A percentile compares a stretch with the other conserved stretches of the same genome.
Conservation (phyloP, 2,797 vertebrate genomes). For the Aeoliscus strigatus region DNA sequence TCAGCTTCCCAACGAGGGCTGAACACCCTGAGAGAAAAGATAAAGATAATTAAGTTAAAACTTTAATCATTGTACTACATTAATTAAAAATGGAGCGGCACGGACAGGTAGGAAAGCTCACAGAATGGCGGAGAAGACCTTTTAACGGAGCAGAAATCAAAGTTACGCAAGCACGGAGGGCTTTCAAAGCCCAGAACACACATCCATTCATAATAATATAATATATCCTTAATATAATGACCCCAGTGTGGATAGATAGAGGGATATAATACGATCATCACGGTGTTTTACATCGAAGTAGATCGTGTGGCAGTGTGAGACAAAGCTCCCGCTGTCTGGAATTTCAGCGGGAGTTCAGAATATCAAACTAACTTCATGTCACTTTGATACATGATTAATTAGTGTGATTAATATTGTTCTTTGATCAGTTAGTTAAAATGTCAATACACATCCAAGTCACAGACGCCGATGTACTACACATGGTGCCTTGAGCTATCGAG, state of each 20-base stretch:
- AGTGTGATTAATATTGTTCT: slow-evolving; percentile 46
- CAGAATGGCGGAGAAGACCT: slow-evolving; percentile 42
- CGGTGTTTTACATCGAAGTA: slow-evolving; percentile 20
- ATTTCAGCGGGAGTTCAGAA: slow-evolving; percentile 28
- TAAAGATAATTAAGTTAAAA: slow-evolving; percentile 81
- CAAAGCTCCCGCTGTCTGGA: slow-evolving; percentile 40
- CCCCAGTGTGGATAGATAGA: slow-evolving; percentile 36
- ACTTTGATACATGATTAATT: slow-evolving; percentile 58
- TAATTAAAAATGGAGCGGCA: slow-evolving; percentile 75
- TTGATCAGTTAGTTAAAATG: slow-evolving; percentile 49
- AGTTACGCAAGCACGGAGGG: slow-evolving; percentile 43
- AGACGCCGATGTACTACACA: slow-evolving; percentile 28
- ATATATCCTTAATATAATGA: slow-evolving; percentile 46
- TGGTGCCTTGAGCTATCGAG: slow-evolving; percentile 24
- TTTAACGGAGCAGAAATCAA: slow-evolving; percentile 55
- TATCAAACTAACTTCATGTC: slow-evolving; percentile 17
- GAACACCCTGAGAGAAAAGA: slow-evolving; percentile 75
- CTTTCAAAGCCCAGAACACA: slow-evolving; percentile 40
- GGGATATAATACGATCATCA: slow-evolving; percentile 42
- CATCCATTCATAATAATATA: slow-evolving; percentile 46
- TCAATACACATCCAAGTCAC: slow-evolving; percentile 33
- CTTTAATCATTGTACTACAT: slow-evolving; percentile 68
- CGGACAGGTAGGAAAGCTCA: slow-evolving; percentile 58
- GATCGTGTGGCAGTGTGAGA: slow-evolving; percentile 29
- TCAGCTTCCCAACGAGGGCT: slow-evolving; percentile 64